Evolutionary conservation across 2,888 invertebrate genomes (phyloP).

Genomic region (Entomobrya multifasciata): DNA sequence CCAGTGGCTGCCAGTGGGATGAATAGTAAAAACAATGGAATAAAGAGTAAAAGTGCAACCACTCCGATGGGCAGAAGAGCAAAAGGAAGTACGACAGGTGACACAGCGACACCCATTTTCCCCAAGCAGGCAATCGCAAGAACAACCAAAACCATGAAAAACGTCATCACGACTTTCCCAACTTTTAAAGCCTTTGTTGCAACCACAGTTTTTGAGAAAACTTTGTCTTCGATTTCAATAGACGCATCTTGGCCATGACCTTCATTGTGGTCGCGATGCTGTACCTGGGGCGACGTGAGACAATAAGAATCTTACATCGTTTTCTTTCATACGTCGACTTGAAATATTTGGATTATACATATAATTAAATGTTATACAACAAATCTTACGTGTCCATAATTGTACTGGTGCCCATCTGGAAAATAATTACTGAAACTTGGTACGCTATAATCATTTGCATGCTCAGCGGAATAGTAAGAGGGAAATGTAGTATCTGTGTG

Average conservation of each 20-base stretch:
- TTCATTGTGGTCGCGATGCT: neutral
- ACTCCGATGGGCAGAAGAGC: conserved; percentile 64
- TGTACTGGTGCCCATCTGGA: neutral
- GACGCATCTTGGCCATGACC: neutral
- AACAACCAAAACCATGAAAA: conserved; percentile 63
- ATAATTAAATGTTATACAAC: too few species aligned
- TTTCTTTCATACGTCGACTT: too few species aligned
- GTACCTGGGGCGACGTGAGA: conserved; percentile 9
- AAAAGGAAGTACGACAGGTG: conserved; percentile 64
- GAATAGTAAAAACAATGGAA: conserved; percentile 64
- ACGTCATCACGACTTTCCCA: conserved; percentile 57
- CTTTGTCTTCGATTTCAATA: conserved; percentile 57
- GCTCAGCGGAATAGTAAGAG: neutral
- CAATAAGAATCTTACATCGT: too few species aligned
- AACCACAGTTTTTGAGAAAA: conserved; percentile 65
- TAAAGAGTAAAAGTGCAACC: conserved; percentile 59
- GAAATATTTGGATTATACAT: too few species aligned
- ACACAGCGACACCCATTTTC: conserved; percentile 44
- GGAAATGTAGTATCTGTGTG: too few species aligned
- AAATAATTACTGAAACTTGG: neutral
- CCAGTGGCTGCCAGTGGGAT: conserved; percentile 59
- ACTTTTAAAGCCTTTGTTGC: conserved; percentile 68
- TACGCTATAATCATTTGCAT: neutral
- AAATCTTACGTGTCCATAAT: neutral
- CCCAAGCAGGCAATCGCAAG: conserved; percentile 42